Percentiles rank a stretch among this genome's conserved stretches.
Evolutionary conservation across 2,113 vertebrate genomes (phyloP).

Genomic region (Boleophthalmus pectinirostris): DNA sequence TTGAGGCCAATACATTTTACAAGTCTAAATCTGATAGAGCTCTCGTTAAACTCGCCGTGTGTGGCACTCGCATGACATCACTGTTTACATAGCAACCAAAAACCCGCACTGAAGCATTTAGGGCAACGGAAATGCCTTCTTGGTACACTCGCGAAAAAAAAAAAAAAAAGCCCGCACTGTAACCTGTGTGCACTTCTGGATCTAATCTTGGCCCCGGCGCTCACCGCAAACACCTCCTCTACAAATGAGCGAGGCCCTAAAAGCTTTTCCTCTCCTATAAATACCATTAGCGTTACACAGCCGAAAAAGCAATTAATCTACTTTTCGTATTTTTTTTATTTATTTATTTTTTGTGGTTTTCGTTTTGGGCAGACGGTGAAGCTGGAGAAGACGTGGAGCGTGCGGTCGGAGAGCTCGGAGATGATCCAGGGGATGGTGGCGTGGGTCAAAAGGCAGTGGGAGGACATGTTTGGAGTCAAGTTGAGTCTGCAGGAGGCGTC

Average conservation of each 20-base stretch:
- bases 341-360: not conserved
- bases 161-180: not conserved
- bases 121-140: not conserved
- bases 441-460: slow-evolving; percentile 86
- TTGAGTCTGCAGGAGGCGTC: slow-evolving; percentile 65
- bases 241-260: not conserved
- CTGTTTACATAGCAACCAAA: slow-evolving; percentile 8
- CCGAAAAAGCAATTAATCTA: not conserved
- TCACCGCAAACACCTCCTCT: slow-evolving; percentile 4
- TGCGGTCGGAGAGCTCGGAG: slow-evolving; percentile 77
- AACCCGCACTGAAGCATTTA: not conserved
- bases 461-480: slow-evolving; percentile 85
- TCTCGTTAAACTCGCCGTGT: not conserved
- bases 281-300: slow-evolving; percentile 1
- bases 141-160: not conserved
- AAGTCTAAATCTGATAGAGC: slow-evolving; percentile 7
- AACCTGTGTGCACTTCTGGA: slow-evolving; percentile 6
- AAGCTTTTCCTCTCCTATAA: slow-evolving; percentile 12
- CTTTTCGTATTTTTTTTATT: slow-evolving; percentile 1
- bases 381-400: slow-evolving; percentile 82
- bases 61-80: slow-evolving; percentile 2
- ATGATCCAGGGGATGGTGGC: slow-evolving; percentile 78
- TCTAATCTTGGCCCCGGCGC: not conserved
- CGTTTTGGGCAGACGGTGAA: slow-evolving; percentile 68
- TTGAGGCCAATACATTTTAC: slow-evolving; percentile 4